A percentile compares a stretch with the other conserved stretches of the same genome.
Evolutionary conservation across 2,888 invertebrate genomes (phyloP).

Genomic region (Drosophila macrospina): DNA sequence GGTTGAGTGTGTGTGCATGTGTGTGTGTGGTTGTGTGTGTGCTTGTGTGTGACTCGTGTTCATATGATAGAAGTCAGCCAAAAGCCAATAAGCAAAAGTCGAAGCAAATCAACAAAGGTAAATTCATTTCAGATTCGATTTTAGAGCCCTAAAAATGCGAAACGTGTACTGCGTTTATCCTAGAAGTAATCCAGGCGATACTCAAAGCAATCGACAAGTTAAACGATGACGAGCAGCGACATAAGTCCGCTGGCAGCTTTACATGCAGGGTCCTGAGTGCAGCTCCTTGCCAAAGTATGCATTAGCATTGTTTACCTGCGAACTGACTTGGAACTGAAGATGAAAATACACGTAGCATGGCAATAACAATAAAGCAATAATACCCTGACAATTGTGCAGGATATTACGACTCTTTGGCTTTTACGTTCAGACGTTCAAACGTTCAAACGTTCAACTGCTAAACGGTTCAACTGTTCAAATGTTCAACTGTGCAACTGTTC

Average conservation of each 20-base stretch:
- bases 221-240: slow-evolving; percentile 28
- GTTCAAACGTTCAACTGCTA: slow-evolving; percentile 1
- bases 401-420: slow-evolving; percentile 56
- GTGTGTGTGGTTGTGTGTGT: slow-evolving; percentile 18
- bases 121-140: slow-evolving; percentile 75
- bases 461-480: background rate
- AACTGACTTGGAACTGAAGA: slow-evolving; percentile 14
- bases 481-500: slow-evolving; percentile 24
- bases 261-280: slow-evolving; percentile 28
- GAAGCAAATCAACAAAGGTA: slow-evolving; percentile 70
- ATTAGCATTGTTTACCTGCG: slow-evolving; percentile 74
- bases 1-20: background rate
- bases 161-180: slow-evolving; percentile 71
- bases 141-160: slow-evolving; percentile 49
- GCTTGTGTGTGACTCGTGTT: slow-evolving; percentile 1
- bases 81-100: slow-evolving; percentile 75
- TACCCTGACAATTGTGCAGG: slow-evolving; percentile 67
- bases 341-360: slow-evolving; percentile 26
- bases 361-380: slow-evolving; percentile 61
- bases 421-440: slow-evolving; percentile 11
- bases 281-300: slow-evolving; percentile 58
- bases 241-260: slow-evolving; percentile 36
- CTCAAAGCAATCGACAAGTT: slow-evolving; percentile 32
- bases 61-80: slow-evolving; percentile 42
- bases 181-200: slow-evolving; percentile 42